Base-by-base conservation (phyloP, 2,113 vertebrate species). In the Labeo catla region DNA sequence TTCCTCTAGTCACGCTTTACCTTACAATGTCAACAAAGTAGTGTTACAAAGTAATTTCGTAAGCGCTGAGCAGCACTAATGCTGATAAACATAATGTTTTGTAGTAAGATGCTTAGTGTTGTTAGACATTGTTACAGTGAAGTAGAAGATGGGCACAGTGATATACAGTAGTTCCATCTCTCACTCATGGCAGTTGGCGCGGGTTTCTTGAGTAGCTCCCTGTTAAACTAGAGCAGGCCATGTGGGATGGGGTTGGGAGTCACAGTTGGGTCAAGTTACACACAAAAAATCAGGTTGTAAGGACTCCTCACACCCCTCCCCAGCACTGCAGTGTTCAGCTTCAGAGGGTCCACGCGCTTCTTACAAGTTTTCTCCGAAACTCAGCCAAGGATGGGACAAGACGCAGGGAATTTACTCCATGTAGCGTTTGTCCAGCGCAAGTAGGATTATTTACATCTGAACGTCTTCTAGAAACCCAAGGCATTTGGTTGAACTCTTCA, bases 221-320 rank as follows among this genome's bases (percentile, higher is more conserved):
- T 70, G 34, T 39, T 83, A 39, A 66, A 76, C 28, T 39, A n/a
- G 57, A 78, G 82, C 84, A 89, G 28, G 23, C 73, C 39, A 54
- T 87, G 90, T 86, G 82, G 89, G 83, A 86, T 90, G 72, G 89
- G 87, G 90, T 91, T 89, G 79, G 85, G 89, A 93, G 91, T 92
- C 92, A 90, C 85, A 79, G 87, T 86, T 88, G 93, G 93, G 91
- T 94, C 93, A 88, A 89, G 91, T 93, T 92, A 93, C 93, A 92
- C 84, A 86, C 87, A 72, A 86, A 84, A 89, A 92, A 85, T 84
- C 91, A 91, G 91, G 91, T 92, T 92, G 89, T 88, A 89, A 90
- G 93, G 92, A 91, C 91, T 92, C 93, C 92, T 93, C 93, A 92
- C 92, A 93, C 92, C 92, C 92, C 92, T 94, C 93, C 80, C 94